Evolutionary conservation across 1,140 invertebrate species (phyloP).

Genomic region (Diachasmimorpha longicaudata): DNA sequence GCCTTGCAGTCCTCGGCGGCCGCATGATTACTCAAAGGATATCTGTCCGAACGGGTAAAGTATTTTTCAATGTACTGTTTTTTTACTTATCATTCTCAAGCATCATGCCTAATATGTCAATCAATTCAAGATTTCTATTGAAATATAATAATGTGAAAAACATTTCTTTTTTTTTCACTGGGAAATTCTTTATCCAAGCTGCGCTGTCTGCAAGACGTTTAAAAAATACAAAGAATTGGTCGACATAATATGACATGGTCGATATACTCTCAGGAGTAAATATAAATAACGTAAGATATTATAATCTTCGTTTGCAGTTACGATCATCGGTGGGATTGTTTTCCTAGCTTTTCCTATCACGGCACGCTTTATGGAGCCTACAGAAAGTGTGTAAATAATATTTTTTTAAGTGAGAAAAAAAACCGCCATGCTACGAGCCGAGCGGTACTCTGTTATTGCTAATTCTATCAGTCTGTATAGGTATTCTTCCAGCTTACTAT

Average conservation of each 20-base stretch:
- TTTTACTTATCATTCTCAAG: no score
- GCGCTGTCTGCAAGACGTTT: no score
- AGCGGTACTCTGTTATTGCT: neutral
- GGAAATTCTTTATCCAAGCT: no score
- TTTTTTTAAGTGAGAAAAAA: neutral
- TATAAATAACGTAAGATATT: no score
- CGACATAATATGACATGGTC: no score
- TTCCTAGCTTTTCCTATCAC: conserved; percentile 92
- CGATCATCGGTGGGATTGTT: conserved; percentile 89
- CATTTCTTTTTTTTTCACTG: no score
- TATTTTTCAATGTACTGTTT: neutral
- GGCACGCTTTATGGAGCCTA: conserved; percentile 78
- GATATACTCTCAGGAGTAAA: no score
- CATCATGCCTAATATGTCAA: no score
- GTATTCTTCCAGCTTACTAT: neutral
- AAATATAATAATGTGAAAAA: no score
- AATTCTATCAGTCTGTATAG: neutral
- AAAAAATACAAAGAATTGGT: no score
- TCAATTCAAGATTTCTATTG: no score
- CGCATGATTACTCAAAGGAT: conserved; percentile 95
- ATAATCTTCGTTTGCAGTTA: conserved; percentile 75
- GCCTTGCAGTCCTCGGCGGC: conserved; percentile 94
- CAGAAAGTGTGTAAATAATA: conserved; percentile 36
- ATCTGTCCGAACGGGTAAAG: conserved; percentile 84
- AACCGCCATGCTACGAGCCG: neutral